Percentiles rank a stretch among this genome's conserved stretches.
Evolutionary conservation across 2,113 vertebrate species (phyloP).

Genomic region (Eulemur rufifrons): DNA sequence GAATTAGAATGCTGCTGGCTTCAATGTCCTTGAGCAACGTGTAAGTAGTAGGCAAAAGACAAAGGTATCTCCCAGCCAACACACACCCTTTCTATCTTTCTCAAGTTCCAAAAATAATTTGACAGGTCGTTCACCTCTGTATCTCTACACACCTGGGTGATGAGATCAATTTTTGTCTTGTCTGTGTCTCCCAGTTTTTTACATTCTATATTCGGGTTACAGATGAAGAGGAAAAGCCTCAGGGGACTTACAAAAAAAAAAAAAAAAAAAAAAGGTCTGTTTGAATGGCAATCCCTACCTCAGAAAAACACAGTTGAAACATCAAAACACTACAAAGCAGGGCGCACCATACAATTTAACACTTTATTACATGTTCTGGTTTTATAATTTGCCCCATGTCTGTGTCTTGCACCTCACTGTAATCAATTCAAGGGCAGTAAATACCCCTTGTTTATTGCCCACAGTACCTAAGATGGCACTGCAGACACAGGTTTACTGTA

Average conservation of each 20-base stretch:
- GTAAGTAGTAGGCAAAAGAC: not conserved
- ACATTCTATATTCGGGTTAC: not conserved
- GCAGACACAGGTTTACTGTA: not conserved
- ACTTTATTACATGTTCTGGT: not conserved
- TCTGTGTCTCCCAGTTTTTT: not conserved
- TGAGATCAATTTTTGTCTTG: not conserved
- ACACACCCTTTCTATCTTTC: not conserved
- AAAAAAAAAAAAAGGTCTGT: not conserved
- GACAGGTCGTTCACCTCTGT: not conserved
- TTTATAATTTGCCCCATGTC: not conserved
- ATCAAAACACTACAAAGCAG: conserved; percentile 18
- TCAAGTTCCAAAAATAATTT: not conserved
- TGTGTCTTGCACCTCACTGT: not conserved
- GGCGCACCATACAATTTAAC: not conserved
- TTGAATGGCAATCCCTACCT: not conserved
- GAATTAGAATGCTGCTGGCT: not conserved
- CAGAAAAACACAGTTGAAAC: not conserved
- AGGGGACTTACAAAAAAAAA: not conserved
- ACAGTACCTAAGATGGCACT: not conserved
- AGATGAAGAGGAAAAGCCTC: not conserved
- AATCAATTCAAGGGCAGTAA: not conserved
- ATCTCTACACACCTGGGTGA: not conserved
- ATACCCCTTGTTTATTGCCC: not conserved
- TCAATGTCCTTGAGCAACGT: not conserved
- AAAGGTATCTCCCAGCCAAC: not conserved